Conservation (phyloP, 2,888 invertebrate genomes). For the Atrina japonica region DNA sequence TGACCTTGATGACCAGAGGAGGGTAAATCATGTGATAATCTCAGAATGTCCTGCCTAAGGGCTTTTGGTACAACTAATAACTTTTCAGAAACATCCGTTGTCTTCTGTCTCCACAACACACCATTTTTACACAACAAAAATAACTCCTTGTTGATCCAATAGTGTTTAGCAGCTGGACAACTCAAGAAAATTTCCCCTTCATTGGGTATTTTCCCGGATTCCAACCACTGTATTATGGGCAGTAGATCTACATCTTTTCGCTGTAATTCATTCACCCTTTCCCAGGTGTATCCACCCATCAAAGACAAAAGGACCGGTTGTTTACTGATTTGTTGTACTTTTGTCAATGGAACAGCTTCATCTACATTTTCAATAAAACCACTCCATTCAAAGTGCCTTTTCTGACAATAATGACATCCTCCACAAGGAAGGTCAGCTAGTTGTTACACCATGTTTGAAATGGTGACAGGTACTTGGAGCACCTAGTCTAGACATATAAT, state of each 20-base stretch:
- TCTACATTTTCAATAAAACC: conserved; percentile 7
- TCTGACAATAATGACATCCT: conserved; percentile 30
- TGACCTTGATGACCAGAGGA: too few relatives aligned
- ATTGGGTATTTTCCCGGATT: neutral
- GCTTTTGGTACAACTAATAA: too few relatives aligned
- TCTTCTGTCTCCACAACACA: neutral
- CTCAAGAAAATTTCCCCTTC: neutral
- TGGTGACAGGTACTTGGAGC: neutral
- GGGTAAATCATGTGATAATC: too few relatives aligned
- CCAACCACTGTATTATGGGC: neutral
- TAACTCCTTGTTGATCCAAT: conserved; percentile 26
- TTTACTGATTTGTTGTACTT: neutral
- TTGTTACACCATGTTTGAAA: conserved; percentile 4
- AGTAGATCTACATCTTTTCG: conserved; percentile 3
- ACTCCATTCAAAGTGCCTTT: conserved; percentile 18
- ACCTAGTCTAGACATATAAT: conserved; percentile 28
- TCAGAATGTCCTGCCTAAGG: too few relatives aligned
- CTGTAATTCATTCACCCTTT: neutral
- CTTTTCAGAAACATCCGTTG: neutral
- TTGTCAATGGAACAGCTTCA: conserved; percentile 14
- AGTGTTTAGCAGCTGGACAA: conserved; percentile 17
- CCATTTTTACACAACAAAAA: conserved; percentile 42
- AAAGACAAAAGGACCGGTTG: neutral
- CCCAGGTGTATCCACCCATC: neutral
- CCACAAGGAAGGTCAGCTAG: conserved; percentile 31